Evolutionary conservation across 2,888 invertebrate species (phyloP), one percentile per base, ranked within the genome.

Genomic region (Tetranychus piercei): DNA sequence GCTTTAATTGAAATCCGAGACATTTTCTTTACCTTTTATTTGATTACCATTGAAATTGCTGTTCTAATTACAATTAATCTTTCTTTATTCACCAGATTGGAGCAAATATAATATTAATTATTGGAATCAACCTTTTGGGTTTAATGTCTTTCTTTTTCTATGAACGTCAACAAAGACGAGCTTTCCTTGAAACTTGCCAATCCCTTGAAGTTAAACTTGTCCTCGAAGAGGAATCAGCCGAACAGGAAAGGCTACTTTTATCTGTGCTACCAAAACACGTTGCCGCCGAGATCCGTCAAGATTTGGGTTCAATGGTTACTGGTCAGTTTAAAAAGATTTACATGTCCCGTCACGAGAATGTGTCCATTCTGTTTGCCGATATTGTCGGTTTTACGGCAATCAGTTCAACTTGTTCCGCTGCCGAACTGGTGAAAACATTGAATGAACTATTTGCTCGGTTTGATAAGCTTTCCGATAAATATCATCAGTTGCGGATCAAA

Each of bases 381-480:
- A 96, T 96, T 82, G 95, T 95, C 74, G 96, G 96, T 74, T 96
- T 96, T 83, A 96, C 96, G 6, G 94, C 94, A 74, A 92, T 94
- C 79, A 93, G 94, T 4, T 93, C 93, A 20, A 92, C 93, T 8
- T 93, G 93, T 84, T 92, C 93, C 74, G 94, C 95, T 73, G 92
- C 94, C 82, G 94, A 95, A 83, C 87, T 95, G 78, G 94, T 95
- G 74, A 92, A 92, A 84, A 92, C 95, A 84, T 86, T 95, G 79
- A 95, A 95, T 84, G 94, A 95, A 84, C 86, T 95, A 77, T 95
- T 95, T 83, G 95, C 94, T 65, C 87, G 94, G 80, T 95, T 95
- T 83, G 95, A 95, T 85, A 88, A 92, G 80, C 88, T 95, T 55
- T 86, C 87, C 67, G 83, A 84, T 20, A 73, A 73, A 55, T 73